Evolutionary conservation across 2,888 invertebrate species (phyloP), one percentile per base, ranked within the genome.

Genomic region (Nematopogon swammerdamellus): DNA sequence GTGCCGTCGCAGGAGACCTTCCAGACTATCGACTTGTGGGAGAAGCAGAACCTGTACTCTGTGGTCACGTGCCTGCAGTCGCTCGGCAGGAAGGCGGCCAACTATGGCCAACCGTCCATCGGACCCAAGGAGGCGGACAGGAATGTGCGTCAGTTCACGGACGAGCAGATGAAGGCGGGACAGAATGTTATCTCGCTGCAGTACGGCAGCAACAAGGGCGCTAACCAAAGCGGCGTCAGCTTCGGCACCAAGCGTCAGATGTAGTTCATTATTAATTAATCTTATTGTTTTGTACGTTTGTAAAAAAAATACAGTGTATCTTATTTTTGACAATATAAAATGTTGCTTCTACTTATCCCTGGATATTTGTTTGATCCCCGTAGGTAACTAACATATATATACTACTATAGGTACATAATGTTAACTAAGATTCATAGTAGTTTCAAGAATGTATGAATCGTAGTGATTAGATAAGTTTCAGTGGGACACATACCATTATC

Each of bases 21-120:
- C 86, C 95, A 97, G 75, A 97, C 97, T n/a, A 96, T 97, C 46
- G 98, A 98, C 72, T 84, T 98, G 49, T 97, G 95, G 92, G 98
- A 99, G 72, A 85, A 88, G 64, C 94, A 95, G 73, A 98, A 98
- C 70, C 85, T 98, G 53, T 93, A 95, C 68, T 94, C 97, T n/a
- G 97, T 98, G 30, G 90, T 98, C 49, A 92, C 91, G 62, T 97
- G 97, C 68, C 79, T 98, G 56, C 93, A 95, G 68, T 94, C 97
- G 0, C 81, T 98, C 55, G 97, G 95, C 45, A 85, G 97, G 72
- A 97, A 97, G 85, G 91, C 90, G 47, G 87, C 87, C 20, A 88
- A 88, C 64, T 92, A 82, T 61, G 92, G 92, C 25, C 88, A 91
- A 68, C 92, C 95, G 6, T 87, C 89, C 43, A 92, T 96, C 64